Evolutionary conservation across 1,140 invertebrate species (phyloP), one percentile per base, ranked within the genome.

Genomic region (Uloborus diversus): DNA sequence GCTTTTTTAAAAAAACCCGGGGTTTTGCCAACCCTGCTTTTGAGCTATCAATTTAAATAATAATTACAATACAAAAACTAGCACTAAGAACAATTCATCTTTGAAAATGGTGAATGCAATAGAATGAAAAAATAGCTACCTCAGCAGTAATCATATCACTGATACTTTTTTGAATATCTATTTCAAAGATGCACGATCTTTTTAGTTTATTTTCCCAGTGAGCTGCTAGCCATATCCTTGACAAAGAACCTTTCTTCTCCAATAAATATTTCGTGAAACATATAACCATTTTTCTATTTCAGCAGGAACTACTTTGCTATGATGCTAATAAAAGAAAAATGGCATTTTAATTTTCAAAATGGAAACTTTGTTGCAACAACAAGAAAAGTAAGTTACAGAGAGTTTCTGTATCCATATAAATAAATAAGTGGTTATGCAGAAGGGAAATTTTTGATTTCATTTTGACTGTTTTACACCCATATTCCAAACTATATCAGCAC

Each of bases 161-260:
- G 0, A 99, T 97, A 64, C 96, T 99, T 86, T 97, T 97, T 86
- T 99, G 96, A 85, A 99, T 99, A 85, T 99, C 98, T 0, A 98
- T 99, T 88, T 99, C 97, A 88, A 98, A 99, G 32, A 99, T 97
- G 91, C 99, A 98, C 68, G 98, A 97, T 88, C 99, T 99, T 0
- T 98, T 99, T 30, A 99, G 88, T 86, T 99, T 99, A 85, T 99
- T 99, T 86, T 99, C 98, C 98, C 98, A 99, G 88, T 99, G 98
- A 80, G 98, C 98, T 37, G 98, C 98, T 84, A 99, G 88, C 98
- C 98, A 99, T 88, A 99, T 98, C 85, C 96, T 91, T 87, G 97
- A 96, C 88, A 99, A 86, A 1, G 96, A 96, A 84, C 97, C 97
- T 86, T 99, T 99, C 88, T 99, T 99, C 90, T 95, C 96, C 88